phyloP scores from a whole-genome alignment of 1,140 invertebrate genomes.

The Hylaeus volcanicus region DNA sequence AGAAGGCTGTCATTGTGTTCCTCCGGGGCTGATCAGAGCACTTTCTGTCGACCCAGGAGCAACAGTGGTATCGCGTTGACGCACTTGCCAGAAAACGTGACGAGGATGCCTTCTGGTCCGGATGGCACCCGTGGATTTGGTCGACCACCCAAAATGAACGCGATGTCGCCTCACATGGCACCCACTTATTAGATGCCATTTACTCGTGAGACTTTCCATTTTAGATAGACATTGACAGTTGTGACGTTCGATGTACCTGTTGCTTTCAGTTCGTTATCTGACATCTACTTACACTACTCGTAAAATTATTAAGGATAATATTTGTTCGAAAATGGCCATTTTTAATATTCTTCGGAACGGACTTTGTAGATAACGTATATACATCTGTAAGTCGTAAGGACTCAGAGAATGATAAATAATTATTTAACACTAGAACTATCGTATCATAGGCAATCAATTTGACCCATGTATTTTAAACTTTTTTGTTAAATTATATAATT shows the following conservation, averaged over 20 bases:
- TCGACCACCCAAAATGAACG: constrained; percentile 63
- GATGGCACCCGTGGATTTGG: constrained; percentile 91
- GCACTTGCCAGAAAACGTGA: constrained; percentile 84
- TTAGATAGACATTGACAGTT: not conserved
- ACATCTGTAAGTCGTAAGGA: no score
- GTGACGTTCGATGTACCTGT: not conserved
- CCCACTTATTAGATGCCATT: constrained; percentile 31
- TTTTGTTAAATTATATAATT: no score
- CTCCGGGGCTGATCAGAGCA: constrained; percentile 67
- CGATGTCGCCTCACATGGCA: constrained; percentile 43
- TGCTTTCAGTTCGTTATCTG: not conserved
- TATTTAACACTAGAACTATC: no score
- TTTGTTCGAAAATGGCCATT: no score
- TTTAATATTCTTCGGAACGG: no score
- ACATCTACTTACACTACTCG: no score
- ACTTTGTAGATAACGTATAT: no score
- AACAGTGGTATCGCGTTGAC: constrained; percentile 80
- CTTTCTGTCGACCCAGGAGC: constrained; percentile 79
- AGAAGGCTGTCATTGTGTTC: constrained; percentile 74
- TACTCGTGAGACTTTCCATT: not conserved
- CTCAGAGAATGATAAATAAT: no score
- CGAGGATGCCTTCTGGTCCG: constrained; percentile 90
- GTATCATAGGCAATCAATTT: no score
- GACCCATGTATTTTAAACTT: no score
- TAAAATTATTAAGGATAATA: no score